Base-by-base conservation (phyloP, 1,140 invertebrate genomes). In the Nomia melanderi region DNA sequence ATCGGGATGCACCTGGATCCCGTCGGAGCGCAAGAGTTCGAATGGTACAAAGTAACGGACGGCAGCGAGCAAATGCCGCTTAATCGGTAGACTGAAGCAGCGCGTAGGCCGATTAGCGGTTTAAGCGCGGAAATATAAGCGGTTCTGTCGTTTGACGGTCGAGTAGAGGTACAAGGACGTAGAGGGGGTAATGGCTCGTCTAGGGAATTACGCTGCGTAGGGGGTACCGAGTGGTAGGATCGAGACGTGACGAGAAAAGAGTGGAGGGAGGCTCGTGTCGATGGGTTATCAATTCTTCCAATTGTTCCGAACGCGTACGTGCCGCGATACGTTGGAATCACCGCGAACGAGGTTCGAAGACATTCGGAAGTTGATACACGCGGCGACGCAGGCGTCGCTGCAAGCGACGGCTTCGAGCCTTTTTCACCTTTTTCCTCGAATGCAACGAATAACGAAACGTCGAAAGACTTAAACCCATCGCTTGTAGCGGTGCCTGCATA, bases 111-210 rank as follows among this genome's bases (percentile, higher is more conserved):
- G 59, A 41, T 62, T 39, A 39, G 33, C n/a, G 59, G 59, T 60
- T 60, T 39, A 39, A 60, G 59, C 59, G 33, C 59, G 33, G 33
- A 62, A 62, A 62, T 62, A 39, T 62, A 62, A 62, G n/a, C 59
- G 59, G 59, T 33, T 23, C 33, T 36, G 33, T 64, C 62, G 62
- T 64, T 65, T 20, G 63, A 50, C 63, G 63, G 27, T 65, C 41
- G 27, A 50, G 27, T 31, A 25, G 27, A 29, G 41, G n/a, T 65
- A 64, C 17, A 17, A 50, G 27, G 64, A 8, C 54, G 23, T 23
- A 25, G 67, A 63, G 67, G 33, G 33, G 31, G 57, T 23, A 62
- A 39, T n/a, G 33, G 59, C 54, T 57, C 27, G 27, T 12, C 12
- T 29, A 62, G 11, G 59, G 59, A 7, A n/a, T 36, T 11, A 17